Evolutionary conservation across 2,888 invertebrate genomes (phyloP).

Genomic region (Tryphoninae sp.): DNA sequence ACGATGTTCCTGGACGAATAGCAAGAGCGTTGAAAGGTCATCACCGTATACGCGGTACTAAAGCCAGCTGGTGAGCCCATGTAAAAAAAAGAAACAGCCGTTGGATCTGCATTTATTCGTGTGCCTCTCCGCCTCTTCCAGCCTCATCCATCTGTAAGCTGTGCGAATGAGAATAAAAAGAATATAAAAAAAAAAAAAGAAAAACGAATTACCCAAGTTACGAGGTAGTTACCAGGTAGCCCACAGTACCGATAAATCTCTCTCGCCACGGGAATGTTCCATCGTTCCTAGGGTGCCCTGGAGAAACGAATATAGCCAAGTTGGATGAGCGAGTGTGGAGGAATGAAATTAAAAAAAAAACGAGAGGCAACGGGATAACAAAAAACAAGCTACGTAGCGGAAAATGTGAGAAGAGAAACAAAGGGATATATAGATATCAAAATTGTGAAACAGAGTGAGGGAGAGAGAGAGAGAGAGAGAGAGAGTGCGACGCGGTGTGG

Average conservation of each 20-base stretch:
- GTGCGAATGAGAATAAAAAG: constrained; percentile 14
- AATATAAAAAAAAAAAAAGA: constrained; percentile 24
- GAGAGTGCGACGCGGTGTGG: neutral
- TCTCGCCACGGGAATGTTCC: constrained; percentile 57
- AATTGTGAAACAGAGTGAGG: constrained; percentile 40
- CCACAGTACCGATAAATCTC: constrained; percentile 68
- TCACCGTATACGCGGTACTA: constrained; percentile 10
- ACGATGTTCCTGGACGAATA: constrained; percentile 4
- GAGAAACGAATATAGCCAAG: constrained; percentile 9
- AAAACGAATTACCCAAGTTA: constrained; percentile 61
- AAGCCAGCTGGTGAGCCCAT: constrained; percentile 14
- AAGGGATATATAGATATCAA: constrained; percentile 60
- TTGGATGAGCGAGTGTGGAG: neutral
- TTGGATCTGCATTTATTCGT: constrained; percentile 40
- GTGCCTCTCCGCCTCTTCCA: neutral
- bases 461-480: constrained; percentile 7
- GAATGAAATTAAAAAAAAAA: constrained; percentile 17
- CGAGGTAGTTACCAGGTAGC: constrained; percentile 65
- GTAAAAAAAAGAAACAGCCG: constrained; percentile 14
- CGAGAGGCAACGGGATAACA: neutral
- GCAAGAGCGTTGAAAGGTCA: constrained; percentile 38
- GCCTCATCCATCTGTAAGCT: constrained; percentile 24
- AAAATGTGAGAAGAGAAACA: constrained; percentile 44
- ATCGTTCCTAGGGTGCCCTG: neutral
- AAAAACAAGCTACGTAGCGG: constrained; percentile 49